Percentiles rank a stretch among this genome's conserved stretches.
phyloP scores from a whole-genome alignment of 2,113 vertebrate species.

The Stigmatopora nigra region DNA sequence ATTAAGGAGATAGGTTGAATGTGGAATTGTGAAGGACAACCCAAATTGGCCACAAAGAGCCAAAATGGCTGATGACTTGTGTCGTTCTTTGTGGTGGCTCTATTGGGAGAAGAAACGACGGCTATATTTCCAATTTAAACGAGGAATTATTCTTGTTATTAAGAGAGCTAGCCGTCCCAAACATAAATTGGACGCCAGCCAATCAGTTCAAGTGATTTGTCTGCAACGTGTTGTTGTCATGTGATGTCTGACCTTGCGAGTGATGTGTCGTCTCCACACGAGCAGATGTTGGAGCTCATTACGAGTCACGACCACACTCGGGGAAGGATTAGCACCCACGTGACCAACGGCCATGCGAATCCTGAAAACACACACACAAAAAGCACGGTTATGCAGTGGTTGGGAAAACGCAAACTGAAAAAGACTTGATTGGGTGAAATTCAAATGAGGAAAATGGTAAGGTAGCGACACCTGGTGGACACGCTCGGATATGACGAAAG shows the following conservation, averaged over 20 bases:
- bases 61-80: no score
- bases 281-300: conserved; percentile 63
- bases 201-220: no score
- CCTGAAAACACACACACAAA: not conserved
- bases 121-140: no score
- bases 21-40: no score
- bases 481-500: not conserved
- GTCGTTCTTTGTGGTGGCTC: no score
- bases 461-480: conserved; percentile 52
- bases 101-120: no score
- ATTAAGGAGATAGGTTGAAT: no score
- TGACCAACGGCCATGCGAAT: not conserved
- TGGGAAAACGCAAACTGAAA: not conserved
- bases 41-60: no score
- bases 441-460: conserved; percentile 15
- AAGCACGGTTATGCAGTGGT: not conserved
- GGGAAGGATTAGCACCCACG: conserved; percentile 56
- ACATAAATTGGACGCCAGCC: no score
- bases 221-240: not conserved
- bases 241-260: conserved; percentile 32
- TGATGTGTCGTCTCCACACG: not conserved
- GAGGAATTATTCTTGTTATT: no score
- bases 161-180: no score
- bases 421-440: not conserved
- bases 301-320: conserved; percentile 66